phyloP scores from a whole-genome alignment of 2,113 vertebrate genomes.

The Erinaceus europaeus region DNA sequence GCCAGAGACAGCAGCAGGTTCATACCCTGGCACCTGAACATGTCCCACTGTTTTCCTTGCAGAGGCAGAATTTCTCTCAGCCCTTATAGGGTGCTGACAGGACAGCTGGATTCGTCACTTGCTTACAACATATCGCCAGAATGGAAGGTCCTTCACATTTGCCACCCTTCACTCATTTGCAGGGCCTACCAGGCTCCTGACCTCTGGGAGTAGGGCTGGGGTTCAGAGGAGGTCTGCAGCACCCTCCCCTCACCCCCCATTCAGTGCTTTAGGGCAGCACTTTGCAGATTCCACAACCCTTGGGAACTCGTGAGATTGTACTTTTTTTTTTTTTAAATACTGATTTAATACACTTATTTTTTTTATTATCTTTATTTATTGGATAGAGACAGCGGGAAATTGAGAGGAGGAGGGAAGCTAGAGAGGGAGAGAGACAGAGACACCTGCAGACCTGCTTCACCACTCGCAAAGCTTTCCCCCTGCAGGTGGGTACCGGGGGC shows the following conservation, averaged over 20 bases:
- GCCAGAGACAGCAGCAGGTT: not conserved
- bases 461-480: too few species aligned
- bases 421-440: too few species aligned
- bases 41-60: rapidly evolving
- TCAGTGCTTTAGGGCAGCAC: not conserved
- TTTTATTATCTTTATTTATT: too few species aligned
- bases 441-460: too few species aligned
- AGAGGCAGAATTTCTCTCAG: rapidly evolving
- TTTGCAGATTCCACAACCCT: not conserved
- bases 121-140: not conserved
- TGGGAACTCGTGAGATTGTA: not conserved
- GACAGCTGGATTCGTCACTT: not conserved
- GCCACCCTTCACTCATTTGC: not conserved
- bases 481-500: too few species aligned
- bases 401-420: too few species aligned
- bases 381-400: too few species aligned
- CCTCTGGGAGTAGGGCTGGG: not conserved
- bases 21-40: rapidly evolving
- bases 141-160: not conserved
- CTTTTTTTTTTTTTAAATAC: too few species aligned
- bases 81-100: not conserved
- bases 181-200: not conserved
- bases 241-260: not conserved
- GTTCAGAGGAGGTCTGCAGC: not conserved
- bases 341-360: too few species aligned